These are phyloP conservation scores for Lophotis ruficrista DNA, from an alignment of 2,113 vertebrate species.

Conservation along the genomic window DNA sequence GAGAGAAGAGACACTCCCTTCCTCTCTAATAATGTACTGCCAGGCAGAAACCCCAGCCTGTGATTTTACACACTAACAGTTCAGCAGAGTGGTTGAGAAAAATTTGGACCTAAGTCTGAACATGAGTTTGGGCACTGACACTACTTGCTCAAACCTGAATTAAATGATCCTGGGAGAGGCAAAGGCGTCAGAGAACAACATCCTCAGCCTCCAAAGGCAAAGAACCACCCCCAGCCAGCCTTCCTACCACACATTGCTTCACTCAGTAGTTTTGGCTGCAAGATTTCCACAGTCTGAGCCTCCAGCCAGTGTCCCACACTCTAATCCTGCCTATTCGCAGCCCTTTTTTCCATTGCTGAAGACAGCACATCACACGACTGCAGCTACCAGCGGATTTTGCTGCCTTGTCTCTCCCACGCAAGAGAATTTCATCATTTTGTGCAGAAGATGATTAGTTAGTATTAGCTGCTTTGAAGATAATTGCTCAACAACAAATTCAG, in stretches of 20 bases:
- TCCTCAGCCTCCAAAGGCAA: not conserved
- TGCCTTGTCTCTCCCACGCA: not conserved
- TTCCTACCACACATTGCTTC: not conserved
- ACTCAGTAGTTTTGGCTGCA: not conserved
- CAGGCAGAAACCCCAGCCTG: not conserved
- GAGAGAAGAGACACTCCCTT: not conserved
- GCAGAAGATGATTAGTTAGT: not conserved
- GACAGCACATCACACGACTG: not conserved
- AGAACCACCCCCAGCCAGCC: not conserved
- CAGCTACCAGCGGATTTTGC: not conserved
- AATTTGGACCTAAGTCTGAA: not conserved
- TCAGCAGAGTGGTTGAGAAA: not conserved
- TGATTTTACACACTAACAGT: not conserved
- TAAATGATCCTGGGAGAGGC: not conserved
- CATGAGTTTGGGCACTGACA: not conserved
- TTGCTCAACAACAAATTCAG: constrained; percentile 34
- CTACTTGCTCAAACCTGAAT: constrained; percentile 18
- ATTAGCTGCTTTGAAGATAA: constrained; percentile 54
- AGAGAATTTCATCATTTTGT: not conserved
- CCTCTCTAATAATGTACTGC: not conserved
- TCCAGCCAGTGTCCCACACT: not conserved
- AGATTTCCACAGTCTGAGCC: not conserved
- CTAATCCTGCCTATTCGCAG: not conserved
- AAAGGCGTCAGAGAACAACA: not conserved
- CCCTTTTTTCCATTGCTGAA: not conserved